Evolutionary conservation across 2,113 vertebrate genomes (phyloP), one percentile per base, ranked within the genome.

Genomic region (Cynoglossus semilaevis): DNA sequence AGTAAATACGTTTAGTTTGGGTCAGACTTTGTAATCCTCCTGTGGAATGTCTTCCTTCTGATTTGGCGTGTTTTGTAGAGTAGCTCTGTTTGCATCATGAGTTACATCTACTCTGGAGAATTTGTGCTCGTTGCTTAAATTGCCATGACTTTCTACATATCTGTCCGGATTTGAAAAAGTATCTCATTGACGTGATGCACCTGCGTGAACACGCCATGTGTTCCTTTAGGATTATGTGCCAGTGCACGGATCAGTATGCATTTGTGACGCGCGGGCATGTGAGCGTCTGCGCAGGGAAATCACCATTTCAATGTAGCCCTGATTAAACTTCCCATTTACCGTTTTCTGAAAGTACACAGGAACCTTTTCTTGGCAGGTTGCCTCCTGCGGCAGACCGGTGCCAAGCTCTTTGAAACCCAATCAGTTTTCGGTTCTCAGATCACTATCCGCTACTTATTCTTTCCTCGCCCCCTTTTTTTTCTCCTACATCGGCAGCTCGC

Each of bases 331-430:
- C 82, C 87, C 88, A 85, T 82, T 83, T 85, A 82, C 74, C 70
- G 74, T 75, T 75, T 29, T 56, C 38, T 84, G 63, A 80, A 86
- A 82, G 78, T 83, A 79, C 82, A 77, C 79, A 83, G 86, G 81
- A 85, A 84, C 76, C 76, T 79, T 86, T 65, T 76, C 79, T 85
- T 89, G 90, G 90, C 88, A 85, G 77, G 73, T 76, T 83, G 88
- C 88, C 87, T 82, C 68, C 66, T 52, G 48, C 73, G 51, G 72
- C 64, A 67, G 73, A 58, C 74, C 76, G 59, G 36, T 86, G 88
- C 88, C 90, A 89, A 87, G 77, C 83, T 83, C 85, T 89, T 89
- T 90, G 88, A 90, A 90, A 91, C 81, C 85, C 80, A 91, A 91
- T 91, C 88, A 88, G 87, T 80, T 90, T 79, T 74, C 50, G 61